Percentiles rank a stretch among this genome's conserved stretches.
Evolutionary conservation across 2,797 vertebrate genomes (phyloP).

Genomic region (Gallinago stenura): DNA sequence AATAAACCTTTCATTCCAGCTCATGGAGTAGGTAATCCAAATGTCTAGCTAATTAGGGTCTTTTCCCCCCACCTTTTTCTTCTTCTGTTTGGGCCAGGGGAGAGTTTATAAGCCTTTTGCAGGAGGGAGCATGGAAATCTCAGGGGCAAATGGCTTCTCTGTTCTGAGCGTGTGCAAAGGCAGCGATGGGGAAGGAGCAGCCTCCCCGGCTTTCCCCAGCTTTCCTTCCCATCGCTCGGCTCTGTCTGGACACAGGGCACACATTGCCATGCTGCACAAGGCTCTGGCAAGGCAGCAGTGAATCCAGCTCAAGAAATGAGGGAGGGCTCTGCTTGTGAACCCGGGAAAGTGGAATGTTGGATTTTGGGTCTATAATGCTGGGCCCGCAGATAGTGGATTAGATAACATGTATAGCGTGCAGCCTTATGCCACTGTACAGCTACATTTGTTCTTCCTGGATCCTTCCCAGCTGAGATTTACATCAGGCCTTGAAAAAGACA

Average conservation of each 20-base stretch:
- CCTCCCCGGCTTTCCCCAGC: neutral
- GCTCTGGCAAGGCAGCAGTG: neutral
- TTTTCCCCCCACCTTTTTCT: neutral
- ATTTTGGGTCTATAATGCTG: neutral
- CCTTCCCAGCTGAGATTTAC: neutral
- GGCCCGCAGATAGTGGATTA: neutral
- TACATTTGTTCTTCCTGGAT: neutral
- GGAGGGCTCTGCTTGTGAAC: accelerated
- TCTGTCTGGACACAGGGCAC: neutral
- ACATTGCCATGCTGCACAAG: accelerated
- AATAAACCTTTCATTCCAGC: conserved; percentile 4
- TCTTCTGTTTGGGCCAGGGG: neutral
- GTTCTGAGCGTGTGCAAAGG: neutral
- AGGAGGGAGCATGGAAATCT: neutral
- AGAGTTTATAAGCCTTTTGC: neutral
- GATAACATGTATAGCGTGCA: neutral
- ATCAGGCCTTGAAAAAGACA: neutral
- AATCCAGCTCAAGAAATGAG: neutral
- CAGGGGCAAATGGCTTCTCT: neutral
- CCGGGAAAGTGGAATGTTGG: neutral
- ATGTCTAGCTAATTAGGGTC: neutral
- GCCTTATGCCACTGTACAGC: neutral
- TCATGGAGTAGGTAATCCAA: neutral
- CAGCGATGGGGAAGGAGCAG: neutral
- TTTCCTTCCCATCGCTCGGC: accelerated